Conservation (phyloP, 2,797 vertebrate genomes). For the Scleropages formosus region DNA sequence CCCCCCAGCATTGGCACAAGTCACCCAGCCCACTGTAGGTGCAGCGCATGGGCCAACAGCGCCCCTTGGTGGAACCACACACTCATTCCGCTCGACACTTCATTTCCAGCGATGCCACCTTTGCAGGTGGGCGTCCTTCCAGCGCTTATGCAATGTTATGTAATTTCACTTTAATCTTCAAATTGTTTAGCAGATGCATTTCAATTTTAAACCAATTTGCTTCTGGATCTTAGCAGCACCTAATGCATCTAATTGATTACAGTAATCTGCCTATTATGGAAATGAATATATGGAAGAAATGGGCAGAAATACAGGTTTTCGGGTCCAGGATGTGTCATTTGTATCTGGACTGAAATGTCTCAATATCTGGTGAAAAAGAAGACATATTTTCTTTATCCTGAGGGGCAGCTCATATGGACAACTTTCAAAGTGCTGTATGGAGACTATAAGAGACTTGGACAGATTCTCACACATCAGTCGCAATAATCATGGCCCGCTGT, state of each 20-base stretch:
- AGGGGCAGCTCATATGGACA: too few species aligned
- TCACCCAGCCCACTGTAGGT: too few species aligned
- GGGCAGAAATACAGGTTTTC: background rate
- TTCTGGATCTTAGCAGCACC: slow-evolving; percentile 1
- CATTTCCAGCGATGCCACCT: too few species aligned
- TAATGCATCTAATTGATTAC: slow-evolving; percentile 1
- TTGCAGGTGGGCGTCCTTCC: background rate
- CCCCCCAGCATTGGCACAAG: background rate
- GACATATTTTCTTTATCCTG: too few species aligned
- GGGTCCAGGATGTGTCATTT: background rate
- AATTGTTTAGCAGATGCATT: slow-evolving; percentile 4
- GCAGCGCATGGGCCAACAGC: background rate
- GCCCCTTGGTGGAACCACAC: slow-evolving; percentile 14
- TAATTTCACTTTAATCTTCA: background rate
- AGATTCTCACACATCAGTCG: too few species aligned
- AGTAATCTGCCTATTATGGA: background rate
- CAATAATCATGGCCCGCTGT: too few species aligned
- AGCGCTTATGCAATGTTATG: background rate
- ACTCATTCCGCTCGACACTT: too few species aligned
- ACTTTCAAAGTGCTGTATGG: too few species aligned
- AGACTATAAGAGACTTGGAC: too few species aligned
- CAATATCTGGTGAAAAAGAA: too few species aligned
- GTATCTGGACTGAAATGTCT: too few species aligned
- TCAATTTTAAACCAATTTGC: background rate
- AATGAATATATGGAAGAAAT: background rate